Evolutionary conservation across 2,797 vertebrate species (phyloP), one percentile per base, ranked within the genome.

Genomic region (Ctenochaetus hawaiiensis): DNA sequence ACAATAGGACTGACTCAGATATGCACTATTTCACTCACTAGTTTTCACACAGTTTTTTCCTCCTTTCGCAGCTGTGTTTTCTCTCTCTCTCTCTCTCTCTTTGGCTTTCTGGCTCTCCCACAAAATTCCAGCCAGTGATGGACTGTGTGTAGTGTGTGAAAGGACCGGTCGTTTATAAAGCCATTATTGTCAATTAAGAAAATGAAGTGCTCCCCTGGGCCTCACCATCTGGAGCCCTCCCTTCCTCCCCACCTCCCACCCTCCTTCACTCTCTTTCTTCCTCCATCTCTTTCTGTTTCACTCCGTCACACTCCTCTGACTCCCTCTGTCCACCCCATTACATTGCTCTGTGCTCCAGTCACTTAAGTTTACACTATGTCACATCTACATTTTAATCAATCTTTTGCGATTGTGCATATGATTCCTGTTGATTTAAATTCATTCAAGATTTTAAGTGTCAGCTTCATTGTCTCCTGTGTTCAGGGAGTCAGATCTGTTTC

Each of bases 401-500:
- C 47, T 69, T 75, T 74, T 71, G 23, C 75, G 68, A 75, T 54
- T 80, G 63, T 30, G 34, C 65, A 43, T 56, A 23, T 64, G 60
- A 75, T 67, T 54, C 8, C 30, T 53, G 57, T 72, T 62, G 67
- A 57, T n/a, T 37, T 37, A 5, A 20, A n/a, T 72, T 39, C 16
- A 17, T 59, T 16, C 64, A 17, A 64, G 26, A 79, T 49, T 75
- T 57, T 51, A 51, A 64, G 34, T 34, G 26, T 67, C 20, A 76
- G 34, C 18, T 26, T 63, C 30, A 22, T 49, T 53, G 30, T 44
- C 20, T 53, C 54, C 26, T 78, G 41, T 73, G 13, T 72, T 0
- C 90, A 99, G 98, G 89, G 97, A 98, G 87, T 97, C 98, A 0
- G 97, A 99, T 85, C 92, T 99, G 81, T 98, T 97, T 81, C 94